Conservation (phyloP, 1,140 invertebrate species). For the Lucilia cuprina region DNA sequence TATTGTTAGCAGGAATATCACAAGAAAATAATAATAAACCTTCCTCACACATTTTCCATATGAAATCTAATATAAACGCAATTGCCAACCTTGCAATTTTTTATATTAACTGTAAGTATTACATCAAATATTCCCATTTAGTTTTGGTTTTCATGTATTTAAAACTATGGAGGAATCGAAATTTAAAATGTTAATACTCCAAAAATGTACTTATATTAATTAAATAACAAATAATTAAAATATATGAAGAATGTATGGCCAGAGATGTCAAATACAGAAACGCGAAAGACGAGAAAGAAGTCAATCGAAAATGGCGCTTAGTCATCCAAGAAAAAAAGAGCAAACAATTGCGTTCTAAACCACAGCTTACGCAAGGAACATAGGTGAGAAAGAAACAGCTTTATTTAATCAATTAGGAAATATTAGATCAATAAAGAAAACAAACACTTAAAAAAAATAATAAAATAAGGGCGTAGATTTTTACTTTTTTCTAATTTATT, state of each 20-base stretch:
- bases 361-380: not conserved
- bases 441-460: not conserved
- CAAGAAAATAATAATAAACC: no score
- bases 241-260: not conserved
- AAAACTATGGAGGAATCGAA: not conserved
- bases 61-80: not conserved
- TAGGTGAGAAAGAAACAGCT: slow-evolving; percentile 19
- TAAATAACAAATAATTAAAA: not conserved
- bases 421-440: not conserved
- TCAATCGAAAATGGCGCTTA: slow-evolving; percentile 34
- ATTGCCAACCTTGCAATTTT: not conserved
- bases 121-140: not conserved
- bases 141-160: not conserved
- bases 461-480: slow-evolving; percentile 23
- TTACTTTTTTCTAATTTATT: not conserved
- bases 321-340: slow-evolving; percentile 27
- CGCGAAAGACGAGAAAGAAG: slow-evolving; percentile 5
- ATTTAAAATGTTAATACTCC: not conserved
- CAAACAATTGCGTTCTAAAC: not conserved
- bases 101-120: not conserved
- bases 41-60: no score
- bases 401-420: not conserved
- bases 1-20: no score
- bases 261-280: not conserved
- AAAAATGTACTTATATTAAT: not conserved